These are phyloP conservation scores for Oophaga sylvatica DNA, from an alignment of 2,797 vertebrate genomes.

Conservation along the genomic window DNA sequence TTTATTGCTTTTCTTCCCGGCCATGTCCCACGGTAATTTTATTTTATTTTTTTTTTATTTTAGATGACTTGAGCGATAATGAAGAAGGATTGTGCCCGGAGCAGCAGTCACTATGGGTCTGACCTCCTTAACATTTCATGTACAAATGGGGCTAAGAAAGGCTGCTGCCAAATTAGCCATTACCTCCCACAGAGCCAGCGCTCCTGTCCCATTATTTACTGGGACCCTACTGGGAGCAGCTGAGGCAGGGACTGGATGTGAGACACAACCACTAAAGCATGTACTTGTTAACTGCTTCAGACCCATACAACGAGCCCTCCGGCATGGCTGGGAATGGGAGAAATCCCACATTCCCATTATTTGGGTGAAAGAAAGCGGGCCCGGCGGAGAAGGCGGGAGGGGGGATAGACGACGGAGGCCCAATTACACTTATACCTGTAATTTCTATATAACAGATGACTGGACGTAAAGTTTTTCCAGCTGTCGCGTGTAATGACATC, in stretches of 20 bases:
- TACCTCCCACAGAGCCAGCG: conserved; percentile 65
- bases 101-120: conserved; percentile 50
- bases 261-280: conserved; percentile 33
- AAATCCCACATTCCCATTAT: conserved; percentile 43
- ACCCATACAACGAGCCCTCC: conserved; percentile 7
- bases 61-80: conserved; percentile 67
- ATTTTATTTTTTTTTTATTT: conserved; percentile 26
- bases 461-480: background rate
- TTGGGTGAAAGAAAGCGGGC: conserved; percentile 6
- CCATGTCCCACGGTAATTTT: conserved; percentile 69
- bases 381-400: background rate
- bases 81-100: conserved; percentile 64
- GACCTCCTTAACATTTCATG: conserved; percentile 55
- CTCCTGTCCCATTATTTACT: conserved; percentile 65
- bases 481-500: conserved; percentile 19
- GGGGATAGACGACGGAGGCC: background rate
- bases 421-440: conserved; percentile 15
- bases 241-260: conserved; percentile 56
- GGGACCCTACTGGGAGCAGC: conserved; percentile 68
- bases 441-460: conserved; percentile 2
- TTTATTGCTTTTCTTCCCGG: conserved; percentile 78
- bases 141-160: conserved; percentile 58
- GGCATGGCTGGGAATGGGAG: conserved; percentile 39
- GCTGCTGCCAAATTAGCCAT: conserved; percentile 63
- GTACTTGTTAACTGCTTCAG: conserved; percentile 49